Conservation (phyloP, 2,113 vertebrate genomes). For the Calidris pygmaea region DNA sequence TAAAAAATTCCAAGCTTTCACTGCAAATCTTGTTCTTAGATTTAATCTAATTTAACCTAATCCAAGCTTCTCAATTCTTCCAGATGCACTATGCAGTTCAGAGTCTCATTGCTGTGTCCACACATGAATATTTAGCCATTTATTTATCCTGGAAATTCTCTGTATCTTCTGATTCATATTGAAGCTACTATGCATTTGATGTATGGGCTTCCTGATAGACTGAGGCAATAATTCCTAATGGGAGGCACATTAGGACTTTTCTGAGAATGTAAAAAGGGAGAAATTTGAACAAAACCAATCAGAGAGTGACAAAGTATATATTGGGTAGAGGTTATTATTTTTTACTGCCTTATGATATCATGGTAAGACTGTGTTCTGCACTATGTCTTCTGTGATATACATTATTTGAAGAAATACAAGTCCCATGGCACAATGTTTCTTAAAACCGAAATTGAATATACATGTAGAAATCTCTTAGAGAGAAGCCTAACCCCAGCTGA, state of each 20-base stretch:
- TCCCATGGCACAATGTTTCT: not conserved
- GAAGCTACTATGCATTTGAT: not conserved
- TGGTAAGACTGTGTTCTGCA: not conserved
- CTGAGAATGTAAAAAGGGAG: not conserved
- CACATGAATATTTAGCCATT: not conserved
- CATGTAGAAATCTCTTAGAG: not conserved
- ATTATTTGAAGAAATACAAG: not conserved
- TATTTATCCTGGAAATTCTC: not conserved
- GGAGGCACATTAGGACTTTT: not conserved
- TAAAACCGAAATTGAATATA: not conserved
- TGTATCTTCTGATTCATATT: not conserved
- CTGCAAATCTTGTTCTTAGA: not conserved
- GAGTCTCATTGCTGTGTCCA: not conserved
- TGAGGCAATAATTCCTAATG: not conserved
- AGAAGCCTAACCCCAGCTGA: not conserved
- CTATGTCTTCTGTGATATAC: not conserved
- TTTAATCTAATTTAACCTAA: not conserved
- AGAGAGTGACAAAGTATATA: not conserved
- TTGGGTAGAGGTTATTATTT: not conserved
- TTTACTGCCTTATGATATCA: not conserved
- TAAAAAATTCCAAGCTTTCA: not conserved
- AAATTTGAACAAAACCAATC: not conserved
- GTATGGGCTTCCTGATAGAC: not conserved
- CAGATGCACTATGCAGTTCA: not conserved
- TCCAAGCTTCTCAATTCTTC: not conserved